phyloP scores from a whole-genome alignment of 2,888 invertebrate species.

The Crepidodera aurea region DNA sequence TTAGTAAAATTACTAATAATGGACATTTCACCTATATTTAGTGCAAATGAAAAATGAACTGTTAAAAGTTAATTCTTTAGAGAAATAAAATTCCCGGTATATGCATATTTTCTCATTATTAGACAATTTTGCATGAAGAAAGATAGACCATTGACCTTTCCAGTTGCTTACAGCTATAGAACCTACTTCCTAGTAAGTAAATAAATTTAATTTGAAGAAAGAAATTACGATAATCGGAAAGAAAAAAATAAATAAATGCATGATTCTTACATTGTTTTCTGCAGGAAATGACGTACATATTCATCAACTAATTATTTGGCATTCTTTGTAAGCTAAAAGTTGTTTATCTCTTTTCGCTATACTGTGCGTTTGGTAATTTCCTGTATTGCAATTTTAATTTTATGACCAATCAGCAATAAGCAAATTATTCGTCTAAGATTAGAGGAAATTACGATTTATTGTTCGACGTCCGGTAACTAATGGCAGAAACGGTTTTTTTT shows the following conservation, averaged over 20 bases:
- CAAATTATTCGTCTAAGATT: neutral
- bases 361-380: constrained; percentile 2
- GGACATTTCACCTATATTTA: too few species aligned
- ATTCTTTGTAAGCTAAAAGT: neutral
- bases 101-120: too few species aligned
- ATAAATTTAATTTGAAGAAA: neutral
- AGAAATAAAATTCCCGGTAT: too few species aligned
- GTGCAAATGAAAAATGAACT: too few species aligned
- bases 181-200: constrained; percentile 7
- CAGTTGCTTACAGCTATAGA: too few species aligned
- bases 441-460: too few species aligned
- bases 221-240: constrained; percentile 10
- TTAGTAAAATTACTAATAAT: too few species aligned
- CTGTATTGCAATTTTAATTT: neutral
- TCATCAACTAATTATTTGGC: neutral
- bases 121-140: too few species aligned
- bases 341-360: neutral
- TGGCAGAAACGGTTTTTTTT: too few species aligned
- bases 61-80: too few species aligned
- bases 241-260: constrained; percentile 7
- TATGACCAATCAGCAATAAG: neutral
- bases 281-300: constrained; percentile 15
- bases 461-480: too few species aligned
- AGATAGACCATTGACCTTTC: neutral
- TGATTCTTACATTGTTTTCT: constrained; percentile 13